Evolutionary conservation across 2,888 invertebrate species (phyloP), one percentile per base, ranked within the genome.

Genomic region (Agrotis exclamationis): DNA sequence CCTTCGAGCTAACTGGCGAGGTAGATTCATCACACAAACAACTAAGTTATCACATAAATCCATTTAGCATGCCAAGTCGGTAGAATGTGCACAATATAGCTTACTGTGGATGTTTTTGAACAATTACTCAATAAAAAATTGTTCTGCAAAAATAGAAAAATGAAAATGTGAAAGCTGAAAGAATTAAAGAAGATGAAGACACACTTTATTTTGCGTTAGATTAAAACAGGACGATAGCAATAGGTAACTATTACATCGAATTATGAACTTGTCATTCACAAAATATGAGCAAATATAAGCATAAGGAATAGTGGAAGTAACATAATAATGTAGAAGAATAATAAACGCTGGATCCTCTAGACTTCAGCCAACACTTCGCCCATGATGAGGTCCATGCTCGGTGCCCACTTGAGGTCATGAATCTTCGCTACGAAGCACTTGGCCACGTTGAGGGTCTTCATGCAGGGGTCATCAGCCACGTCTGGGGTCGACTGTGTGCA

Each of bases 341-440:
- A n/a, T 33, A 14, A 4, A 28, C 11, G 24, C 3, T 7, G 4
- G 33, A 1, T 18, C 14, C n/a, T 67, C 50, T 87, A 92, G 0
- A 85, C 74, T 83, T 92, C 92, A 60, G 92, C 87, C 22, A 93
- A 63, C 0, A 93, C 70, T 47, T 93, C 93, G 13, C 86, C 93
- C 0, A 91, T 62, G 0, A 90, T 65, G 0, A 93, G 72, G 0
- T 93, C 92, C 84, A 90, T 78, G 67, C 76, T 77, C 0, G 93
- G 93, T 3, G 92, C 91, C 93, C 93, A 93, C 75, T 92, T 85
- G 13, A 92, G 86, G 71, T 93, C 90, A 75, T 93, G 92, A 44
- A 93, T 89, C 76, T 90, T 91, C 0, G 68, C 78, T 71, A 93
- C 92, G 87, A 93, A 94, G 83, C 94, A 94, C 62, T 85, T 90